Evolutionary conservation across 2,113 vertebrate species (phyloP), one percentile per base, ranked within the genome.

Genomic region (Mesembrinibis cayennensis): DNA sequence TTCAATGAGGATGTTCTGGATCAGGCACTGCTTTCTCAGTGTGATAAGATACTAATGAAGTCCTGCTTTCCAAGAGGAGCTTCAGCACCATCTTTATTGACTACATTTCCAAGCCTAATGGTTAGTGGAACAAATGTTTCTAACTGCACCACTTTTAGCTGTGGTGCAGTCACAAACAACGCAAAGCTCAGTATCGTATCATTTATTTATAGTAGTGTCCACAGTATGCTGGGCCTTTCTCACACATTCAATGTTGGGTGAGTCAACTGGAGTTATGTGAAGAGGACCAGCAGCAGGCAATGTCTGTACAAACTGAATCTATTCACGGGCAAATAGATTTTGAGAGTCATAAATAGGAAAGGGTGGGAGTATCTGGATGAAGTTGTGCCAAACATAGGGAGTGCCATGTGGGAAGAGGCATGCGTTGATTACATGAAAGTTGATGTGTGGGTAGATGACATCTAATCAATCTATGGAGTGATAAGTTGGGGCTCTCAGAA

Each of bases 321-420:
- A 58, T 93, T 91, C 71, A 58, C 8, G 85, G 58, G 42, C 73
- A 94, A 97, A 94, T 78, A 94, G 91, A 91, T 86, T 88, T 81
- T 90, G 53, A 91, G 63, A 93, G 74, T 91, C 97, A 95, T 93
- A 97, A 97, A 97, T 95, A 95, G 93, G 94, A 95, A 94, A 93
- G 59, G 74, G 96, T 95, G 79, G 97, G 95, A 91, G 97, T 95
- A 94, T 83, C 81, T 96, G 87, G 74, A 87, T 92, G 78, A 97
- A 94, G 84, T 85, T 96, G 53, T 94, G 87, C 94, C 94, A 95
- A 91, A 94, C 94, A 82, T 90, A 94, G 94, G 87, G 87, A 96
- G 74, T 93, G 91, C 82, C 82, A 80, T 16, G 79, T 96, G 78
- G 94, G 89, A 94, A 83, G 95, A 89, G 53, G 90, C 55, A 89